A percentile compares a stretch with the other conserved stretches of the same genome.
These are phyloP conservation scores for Aphrophora alni DNA, from an alignment of 2,888 invertebrate species.

Conservation along the genomic window DNA sequence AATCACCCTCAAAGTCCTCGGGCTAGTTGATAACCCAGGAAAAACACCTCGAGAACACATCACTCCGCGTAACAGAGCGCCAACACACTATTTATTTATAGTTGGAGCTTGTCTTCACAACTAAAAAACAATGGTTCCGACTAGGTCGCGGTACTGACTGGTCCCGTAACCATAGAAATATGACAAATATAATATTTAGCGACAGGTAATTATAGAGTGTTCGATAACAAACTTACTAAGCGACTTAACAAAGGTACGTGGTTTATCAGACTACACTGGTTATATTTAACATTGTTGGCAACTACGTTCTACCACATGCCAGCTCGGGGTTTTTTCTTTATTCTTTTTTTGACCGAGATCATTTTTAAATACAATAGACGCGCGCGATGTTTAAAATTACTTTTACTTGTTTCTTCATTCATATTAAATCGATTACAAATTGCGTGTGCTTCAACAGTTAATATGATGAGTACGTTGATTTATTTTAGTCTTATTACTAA, in stretches of 20 bases:
- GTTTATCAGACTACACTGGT: background rate
- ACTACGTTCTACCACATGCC: background rate
- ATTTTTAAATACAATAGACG: background rate
- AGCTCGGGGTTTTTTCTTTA: background rate
- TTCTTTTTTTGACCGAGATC: background rate
- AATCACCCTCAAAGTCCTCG: background rate
- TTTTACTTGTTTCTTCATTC: too few species aligned
- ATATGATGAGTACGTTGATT: too few species aligned
- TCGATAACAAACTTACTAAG: constrained; percentile 7
- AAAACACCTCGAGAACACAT: constrained; percentile 27
- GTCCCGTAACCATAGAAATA: constrained; percentile 26
- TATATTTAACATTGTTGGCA: constrained; percentile 4
- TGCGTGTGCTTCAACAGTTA: too few species aligned
- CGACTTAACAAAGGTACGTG: background rate
- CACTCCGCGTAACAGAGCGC: background rate
- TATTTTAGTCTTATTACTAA: too few species aligned
- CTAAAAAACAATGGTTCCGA: background rate
- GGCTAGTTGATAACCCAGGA: constrained; percentile 5
- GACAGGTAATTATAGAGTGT: constrained; percentile 24
- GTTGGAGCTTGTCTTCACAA: background rate
- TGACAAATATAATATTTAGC: constrained; percentile 10
- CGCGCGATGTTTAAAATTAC: background rate
- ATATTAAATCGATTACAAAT: too few species aligned
- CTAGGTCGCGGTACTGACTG: constrained; percentile 13
- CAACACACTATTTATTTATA: background rate